A percentile compares a stretch with the other conserved stretches of the same genome.
Evolutionary conservation across 2,888 invertebrate species (phyloP).

Genomic region (Apotomis capreana): DNA sequence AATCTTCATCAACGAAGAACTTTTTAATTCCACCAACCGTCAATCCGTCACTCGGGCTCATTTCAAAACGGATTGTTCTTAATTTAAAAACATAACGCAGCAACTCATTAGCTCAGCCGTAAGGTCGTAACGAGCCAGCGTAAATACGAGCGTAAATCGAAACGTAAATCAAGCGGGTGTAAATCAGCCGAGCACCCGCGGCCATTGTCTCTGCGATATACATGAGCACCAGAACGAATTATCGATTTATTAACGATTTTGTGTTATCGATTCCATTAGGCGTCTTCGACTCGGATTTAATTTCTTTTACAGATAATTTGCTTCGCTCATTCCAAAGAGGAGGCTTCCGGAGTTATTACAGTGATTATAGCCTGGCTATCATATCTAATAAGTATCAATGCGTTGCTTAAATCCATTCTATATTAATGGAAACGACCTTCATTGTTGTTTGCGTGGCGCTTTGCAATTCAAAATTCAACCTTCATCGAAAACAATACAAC

Average conservation of each 20-base stretch:
- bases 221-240: slow-evolving; percentile 48
- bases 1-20: slow-evolving; percentile 35
- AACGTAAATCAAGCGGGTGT: slow-evolving; percentile 64
- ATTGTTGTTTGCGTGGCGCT: slow-evolving; percentile 5
- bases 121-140: slow-evolving; percentile 53
- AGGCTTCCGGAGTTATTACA: slow-evolving; percentile 27
- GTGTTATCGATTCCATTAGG: slow-evolving; percentile 61
- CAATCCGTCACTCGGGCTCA: slow-evolving; percentile 48
- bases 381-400: slow-evolving; percentile 5
- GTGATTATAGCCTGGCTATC: slow-evolving; percentile 3
- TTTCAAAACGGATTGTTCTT: slow-evolving; percentile 61
- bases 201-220: slow-evolving; percentile 69
- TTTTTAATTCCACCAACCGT: slow-evolving; percentile 48
- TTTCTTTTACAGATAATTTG: slow-evolving; percentile 20
- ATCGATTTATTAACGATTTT: slow-evolving; percentile 56
- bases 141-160: slow-evolving; percentile 52
- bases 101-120: slow-evolving; percentile 76
- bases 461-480: slow-evolving; percentile 34
- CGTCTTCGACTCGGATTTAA: slow-evolving; percentile 24
- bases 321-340: slow-evolving; percentile 7
- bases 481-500: slow-evolving; percentile 39
- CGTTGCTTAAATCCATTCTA: slow-evolving; percentile 22
- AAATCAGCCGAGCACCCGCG: slow-evolving; percentile 76
- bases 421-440: slow-evolving; percentile 33
- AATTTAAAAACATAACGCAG: slow-evolving; percentile 65